phyloP scores from a whole-genome alignment of 2,797 vertebrate genomes.

The Falco rusticolus region DNA sequence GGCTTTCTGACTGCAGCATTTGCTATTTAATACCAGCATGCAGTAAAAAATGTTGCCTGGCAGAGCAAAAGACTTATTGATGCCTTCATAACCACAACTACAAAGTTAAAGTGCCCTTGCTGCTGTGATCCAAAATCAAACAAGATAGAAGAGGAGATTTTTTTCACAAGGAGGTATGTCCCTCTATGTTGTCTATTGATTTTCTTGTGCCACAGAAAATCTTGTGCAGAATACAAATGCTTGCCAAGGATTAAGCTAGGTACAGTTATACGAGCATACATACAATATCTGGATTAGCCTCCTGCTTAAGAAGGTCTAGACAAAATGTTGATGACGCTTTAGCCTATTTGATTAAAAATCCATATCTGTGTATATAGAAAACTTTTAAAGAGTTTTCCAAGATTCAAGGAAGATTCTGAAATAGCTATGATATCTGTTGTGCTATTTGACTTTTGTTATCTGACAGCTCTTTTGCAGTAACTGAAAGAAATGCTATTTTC shows the following conservation, averaged over 20 bases:
- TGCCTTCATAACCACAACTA: neutral
- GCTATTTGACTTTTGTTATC: neutral
- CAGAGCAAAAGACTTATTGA: neutral
- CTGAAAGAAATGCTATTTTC: neutral
- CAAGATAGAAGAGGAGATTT: neutral
- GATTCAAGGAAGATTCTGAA: neutral
- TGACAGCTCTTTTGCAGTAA: neutral
- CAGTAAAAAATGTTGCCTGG: neutral
- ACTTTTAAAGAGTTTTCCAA: neutral
- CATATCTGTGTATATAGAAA: neutral
- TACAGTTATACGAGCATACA: neutral
- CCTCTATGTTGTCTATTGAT: neutral
- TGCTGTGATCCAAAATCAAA: neutral
- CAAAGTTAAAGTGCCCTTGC: fast-evolving
- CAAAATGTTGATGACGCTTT: neutral
- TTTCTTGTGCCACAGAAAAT: neutral
- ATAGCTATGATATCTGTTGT: neutral
- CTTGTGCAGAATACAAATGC: neutral
- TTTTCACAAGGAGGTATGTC: slow-evolving; percentile 42
- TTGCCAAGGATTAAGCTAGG: neutral
- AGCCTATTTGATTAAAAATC: neutral
- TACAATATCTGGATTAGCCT: neutral
- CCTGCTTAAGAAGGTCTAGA: neutral
- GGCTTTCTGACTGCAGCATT: neutral
- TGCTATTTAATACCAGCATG: neutral